Conservation (phyloP, 2,113 vertebrate species). For the Zingel zingel region DNA sequence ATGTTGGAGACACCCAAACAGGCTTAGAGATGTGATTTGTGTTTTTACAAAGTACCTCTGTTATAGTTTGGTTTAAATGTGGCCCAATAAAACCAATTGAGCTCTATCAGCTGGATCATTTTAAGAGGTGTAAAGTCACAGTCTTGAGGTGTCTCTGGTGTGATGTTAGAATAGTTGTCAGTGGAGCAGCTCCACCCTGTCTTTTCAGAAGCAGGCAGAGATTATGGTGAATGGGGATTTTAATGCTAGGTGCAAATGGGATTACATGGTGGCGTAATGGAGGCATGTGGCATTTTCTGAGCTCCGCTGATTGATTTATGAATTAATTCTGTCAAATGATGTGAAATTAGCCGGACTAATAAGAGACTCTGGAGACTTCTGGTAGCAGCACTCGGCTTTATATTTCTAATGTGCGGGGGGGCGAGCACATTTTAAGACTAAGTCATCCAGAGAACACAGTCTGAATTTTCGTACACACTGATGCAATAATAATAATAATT, state of each 20-base stretch:
- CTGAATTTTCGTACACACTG: constrained; percentile 33
- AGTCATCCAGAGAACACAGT: constrained; percentile 9
- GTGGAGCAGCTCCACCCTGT: background rate
- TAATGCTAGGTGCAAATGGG: constrained; percentile 64
- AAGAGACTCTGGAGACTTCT: constrained; percentile 62
- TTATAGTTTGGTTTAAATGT: background rate
- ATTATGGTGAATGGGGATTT: constrained; percentile 38
- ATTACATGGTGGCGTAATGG: constrained; percentile 63
- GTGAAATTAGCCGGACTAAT: constrained; percentile 77
- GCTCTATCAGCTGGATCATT: constrained; percentile 6
- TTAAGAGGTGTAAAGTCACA: background rate
- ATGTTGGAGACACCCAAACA: constrained; percentile 9
- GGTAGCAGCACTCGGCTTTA: constrained; percentile 41
- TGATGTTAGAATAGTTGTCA: constrained; percentile 18
- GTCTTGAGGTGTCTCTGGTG: background rate
- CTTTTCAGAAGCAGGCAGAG: constrained; percentile 14
- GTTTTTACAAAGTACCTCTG: constrained; percentile 2
- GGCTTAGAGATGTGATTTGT: constrained; percentile 15
- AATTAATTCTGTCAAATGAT: constrained; percentile 75
- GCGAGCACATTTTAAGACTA: constrained; percentile 26
- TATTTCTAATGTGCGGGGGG: constrained; percentile 23
- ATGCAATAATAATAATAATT: constrained; percentile 46
- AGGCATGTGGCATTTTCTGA: constrained; percentile 60
- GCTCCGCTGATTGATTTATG: constrained; percentile 61
- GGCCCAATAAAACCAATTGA: background rate